Evolutionary conservation across 2,888 invertebrate genomes (phyloP), one percentile per base, ranked within the genome.

Genomic region (Drosophila suboccidentalis): DNA sequence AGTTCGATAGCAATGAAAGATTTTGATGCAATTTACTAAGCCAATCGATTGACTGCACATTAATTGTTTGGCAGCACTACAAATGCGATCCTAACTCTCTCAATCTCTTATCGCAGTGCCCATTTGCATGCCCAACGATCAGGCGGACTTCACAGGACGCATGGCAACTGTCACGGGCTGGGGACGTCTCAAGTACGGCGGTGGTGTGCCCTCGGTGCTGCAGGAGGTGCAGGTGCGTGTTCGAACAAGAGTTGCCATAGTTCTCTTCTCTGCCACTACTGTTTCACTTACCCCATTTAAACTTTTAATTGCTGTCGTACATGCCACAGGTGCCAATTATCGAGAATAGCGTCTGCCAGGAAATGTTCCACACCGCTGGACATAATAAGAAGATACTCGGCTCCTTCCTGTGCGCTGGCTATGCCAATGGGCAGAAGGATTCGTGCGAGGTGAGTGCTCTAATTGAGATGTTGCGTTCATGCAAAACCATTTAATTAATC

Each of bases 81-180:
- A 6, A 2, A 29, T 29, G 1, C 8, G 8, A 6, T 8, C 4
- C 3, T 26, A 10, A 29, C 43, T 11, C 15, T 4, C 15, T 63
- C 2, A 11, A 0, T 6, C 26, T 64, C 3, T 19, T 0, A 54
- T 92, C 93, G 3, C 92, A 96, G 97, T 98, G 41, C 98, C 98
- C 26, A 97, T 98, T 92, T 98, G 98, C 93, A 95, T 98, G 95
- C 98, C 97, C 1, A 94, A 95, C 1, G 95, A 96, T 46, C 94
- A 94, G 41, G 95, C 95, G 1, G 97, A 97, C 90, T 97, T 96
- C 92, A 97, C 96, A 0, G 97, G 97, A 0, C 94, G 96, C 65
- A 95, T 97, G 94, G 98, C 97, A 0, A 97, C 96, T 0, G 98
- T 98, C 3, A 97, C 97, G 0, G 98, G 98, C 1, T 98, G 98